These are phyloP conservation scores for Aleiodes leptofemur DNA, from an alignment of 2,888 invertebrate species.

Conservation along the genomic window DNA sequence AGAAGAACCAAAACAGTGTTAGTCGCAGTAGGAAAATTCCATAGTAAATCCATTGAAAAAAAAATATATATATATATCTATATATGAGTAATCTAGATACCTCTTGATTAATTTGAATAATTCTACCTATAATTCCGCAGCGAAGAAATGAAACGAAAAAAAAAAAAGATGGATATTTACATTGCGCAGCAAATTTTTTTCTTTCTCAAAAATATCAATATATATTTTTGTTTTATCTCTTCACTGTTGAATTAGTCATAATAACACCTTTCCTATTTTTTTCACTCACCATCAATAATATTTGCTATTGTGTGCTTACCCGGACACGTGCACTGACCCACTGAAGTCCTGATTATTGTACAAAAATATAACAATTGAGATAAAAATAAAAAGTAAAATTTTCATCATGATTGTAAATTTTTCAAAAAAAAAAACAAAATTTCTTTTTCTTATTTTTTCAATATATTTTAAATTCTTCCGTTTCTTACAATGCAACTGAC, in stretches of 20 bases:
- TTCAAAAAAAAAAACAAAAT: conserved; percentile 40
- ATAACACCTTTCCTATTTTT: conserved; percentile 61
- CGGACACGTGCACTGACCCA: conserved; percentile 68
- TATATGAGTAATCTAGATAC: neutral
- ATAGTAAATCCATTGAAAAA: conserved; percentile 24
- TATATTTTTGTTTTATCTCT: neutral
- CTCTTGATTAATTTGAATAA: conserved; percentile 14
- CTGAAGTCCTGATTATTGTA: conserved; percentile 66
- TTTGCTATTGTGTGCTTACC: conserved; percentile 67
- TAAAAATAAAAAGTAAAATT: conserved; percentile 22
- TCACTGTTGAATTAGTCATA: conserved; percentile 28
- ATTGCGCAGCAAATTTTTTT: no score
- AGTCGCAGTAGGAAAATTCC: conserved; percentile 43
- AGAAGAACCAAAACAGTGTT: conserved; percentile 47
- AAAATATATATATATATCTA: conserved; percentile 10
- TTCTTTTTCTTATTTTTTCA: conserved; percentile 1
- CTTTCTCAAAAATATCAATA: no score
- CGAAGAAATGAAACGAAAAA: conserved; percentile 5
- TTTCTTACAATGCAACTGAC: conserved; percentile 62
- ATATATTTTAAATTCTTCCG: neutral
- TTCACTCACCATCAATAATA: conserved; percentile 59
- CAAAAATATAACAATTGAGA: conserved; percentile 37
- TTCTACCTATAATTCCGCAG: conserved; percentile 21
- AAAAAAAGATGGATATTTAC: neutral
- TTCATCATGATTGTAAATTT: conserved; percentile 28